Conservation (phyloP, 2,113 vertebrate genomes). For the Mustelus asterias region DNA sequence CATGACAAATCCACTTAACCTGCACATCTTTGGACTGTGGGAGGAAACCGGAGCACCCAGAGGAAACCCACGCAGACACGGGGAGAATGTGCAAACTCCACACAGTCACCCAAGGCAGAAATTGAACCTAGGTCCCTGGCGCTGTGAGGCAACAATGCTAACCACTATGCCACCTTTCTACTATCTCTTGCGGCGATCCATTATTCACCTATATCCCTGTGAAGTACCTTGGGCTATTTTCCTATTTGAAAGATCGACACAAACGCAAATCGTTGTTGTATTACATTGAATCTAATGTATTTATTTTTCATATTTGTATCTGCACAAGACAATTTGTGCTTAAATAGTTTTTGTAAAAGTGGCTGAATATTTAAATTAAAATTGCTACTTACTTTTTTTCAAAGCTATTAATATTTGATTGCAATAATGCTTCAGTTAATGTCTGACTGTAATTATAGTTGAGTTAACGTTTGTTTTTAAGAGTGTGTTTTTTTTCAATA, state of each 20-base stretch:
- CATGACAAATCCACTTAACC: too few species aligned
- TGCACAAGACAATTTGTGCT: constrained; percentile 13
- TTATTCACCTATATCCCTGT: neutral
- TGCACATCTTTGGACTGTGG: too few species aligned
- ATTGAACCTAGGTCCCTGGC: too few species aligned
- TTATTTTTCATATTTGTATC: constrained; percentile 28
- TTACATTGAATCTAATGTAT: constrained; percentile 1
- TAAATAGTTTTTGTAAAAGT: constrained; percentile 29
- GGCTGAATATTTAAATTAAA: constrained; percentile 35
- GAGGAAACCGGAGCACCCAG: too few species aligned
- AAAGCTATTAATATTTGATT: constrained; percentile 35
- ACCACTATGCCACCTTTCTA: neutral
- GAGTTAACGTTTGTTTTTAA: constrained; percentile 35
- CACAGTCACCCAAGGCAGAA: too few species aligned
- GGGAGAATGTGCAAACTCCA: too few species aligned
- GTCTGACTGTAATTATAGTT: constrained; percentile 34
- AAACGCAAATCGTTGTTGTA: neutral
- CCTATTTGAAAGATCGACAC: neutral
- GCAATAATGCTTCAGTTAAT: constrained; percentile 35
- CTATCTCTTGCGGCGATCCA: neutral
- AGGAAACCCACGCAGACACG: too few species aligned
- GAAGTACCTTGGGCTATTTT: neutral
- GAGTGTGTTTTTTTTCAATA: constrained; percentile 23
- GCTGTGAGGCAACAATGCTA: too few species aligned
- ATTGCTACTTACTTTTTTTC: constrained; percentile 3